These are phyloP conservation scores for Phaethon lepturus DNA, from an alignment of 2,113 vertebrate genomes.

Conservation along the genomic window DNA sequence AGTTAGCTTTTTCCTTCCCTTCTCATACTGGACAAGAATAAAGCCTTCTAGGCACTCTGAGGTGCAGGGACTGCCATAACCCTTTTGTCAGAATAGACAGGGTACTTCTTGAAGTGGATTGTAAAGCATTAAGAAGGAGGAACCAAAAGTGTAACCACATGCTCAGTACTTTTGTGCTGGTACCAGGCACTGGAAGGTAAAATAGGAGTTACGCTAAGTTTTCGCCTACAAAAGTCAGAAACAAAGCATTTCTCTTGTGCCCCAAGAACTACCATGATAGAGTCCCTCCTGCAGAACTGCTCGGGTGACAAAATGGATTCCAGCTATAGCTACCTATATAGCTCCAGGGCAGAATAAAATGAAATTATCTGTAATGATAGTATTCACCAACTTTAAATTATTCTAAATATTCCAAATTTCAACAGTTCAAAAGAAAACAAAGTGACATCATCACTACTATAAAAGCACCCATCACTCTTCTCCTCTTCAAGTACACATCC, in stretches of 20 bases:
- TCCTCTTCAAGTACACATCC: background rate
- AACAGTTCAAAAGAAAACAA: background rate
- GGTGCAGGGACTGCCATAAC: background rate
- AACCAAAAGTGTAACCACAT: background rate
- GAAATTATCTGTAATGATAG: background rate
- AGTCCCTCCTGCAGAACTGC: background rate
- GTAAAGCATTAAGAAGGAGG: background rate
- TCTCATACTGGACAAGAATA: background rate
- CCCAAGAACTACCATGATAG: background rate
- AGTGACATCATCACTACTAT: background rate
- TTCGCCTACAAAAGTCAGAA: background rate
- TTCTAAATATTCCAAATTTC: background rate
- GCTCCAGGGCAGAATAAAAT: background rate
- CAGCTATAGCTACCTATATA: background rate
- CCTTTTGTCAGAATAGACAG: background rate
- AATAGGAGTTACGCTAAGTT: background rate
- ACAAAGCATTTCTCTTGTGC: background rate
- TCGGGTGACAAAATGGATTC: background rate
- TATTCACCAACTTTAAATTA: background rate
- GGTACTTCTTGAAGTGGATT: background rate
- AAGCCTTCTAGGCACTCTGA: background rate
- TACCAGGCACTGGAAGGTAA: background rate
- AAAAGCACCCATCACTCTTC: background rate
- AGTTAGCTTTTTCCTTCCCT: background rate
- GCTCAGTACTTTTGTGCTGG: background rate